Evolutionary conservation across 1,140 invertebrate genomes (phyloP), one percentile per base, ranked within the genome.

Genomic region (Trachymyrmex septentrionalis): DNA sequence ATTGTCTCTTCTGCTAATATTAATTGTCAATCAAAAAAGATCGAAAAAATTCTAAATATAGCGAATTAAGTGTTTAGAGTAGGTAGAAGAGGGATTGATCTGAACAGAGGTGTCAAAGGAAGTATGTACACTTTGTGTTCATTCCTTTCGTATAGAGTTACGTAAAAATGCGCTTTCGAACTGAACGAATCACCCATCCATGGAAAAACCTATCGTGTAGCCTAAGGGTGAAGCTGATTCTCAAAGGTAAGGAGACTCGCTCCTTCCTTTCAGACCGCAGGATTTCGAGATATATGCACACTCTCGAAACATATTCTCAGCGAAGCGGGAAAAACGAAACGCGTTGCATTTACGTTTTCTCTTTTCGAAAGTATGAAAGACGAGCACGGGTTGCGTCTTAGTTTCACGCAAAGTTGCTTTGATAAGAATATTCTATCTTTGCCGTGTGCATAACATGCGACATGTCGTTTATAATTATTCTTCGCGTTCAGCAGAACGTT

Each of bases 81-180:
- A 64, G 64, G 10, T 64, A 53, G 12, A 75, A 64, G 24, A 86
- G 24, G 59, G 27, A 86, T 84, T 48, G 27, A 21, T 19, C 64
- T 53, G 27, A 84, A 12, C 27, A 50, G 53, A 89, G 30, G 57
- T 78, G 86, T 82, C 64, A 44, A 86, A 72, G 57, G 71, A 27
- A 16, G 27, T 50, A 57, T 9, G n/a, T 76, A 53, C 55, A 38
- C 63, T 14, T 61, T 78, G 34, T 84, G 84, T 82, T 89, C 86
- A 61, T 90, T 21, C 69, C 48, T 84, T 21, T 88, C 75, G 75
- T 66, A 75, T 78, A 85, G 84, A 63, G 24, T 80, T 85, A 64
- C 80, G 87, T 85, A 91, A 87, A 91, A 91, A 91, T 88, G 86
- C 87, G 77, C 88, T 89, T 90, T 77, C 88, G 90, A 85, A 55